A percentile compares a stretch with the other conserved stretches of the same genome.
These are phyloP conservation scores for Lepisosteus osseus DNA, from an alignment of 2,113 vertebrate genomes.

Conservation along the genomic window DNA sequence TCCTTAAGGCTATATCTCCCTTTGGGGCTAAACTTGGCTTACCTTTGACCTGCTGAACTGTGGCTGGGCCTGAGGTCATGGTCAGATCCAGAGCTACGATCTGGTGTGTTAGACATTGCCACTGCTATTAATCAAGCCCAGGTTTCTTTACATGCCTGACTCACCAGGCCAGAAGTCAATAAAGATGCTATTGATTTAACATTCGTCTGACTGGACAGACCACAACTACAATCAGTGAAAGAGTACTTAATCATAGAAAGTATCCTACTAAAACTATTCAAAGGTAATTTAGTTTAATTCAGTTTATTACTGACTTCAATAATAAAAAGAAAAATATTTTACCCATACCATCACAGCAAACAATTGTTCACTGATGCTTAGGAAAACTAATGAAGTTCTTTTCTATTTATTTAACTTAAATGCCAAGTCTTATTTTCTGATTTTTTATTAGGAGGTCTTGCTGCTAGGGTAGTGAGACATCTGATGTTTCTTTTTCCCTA, in stretches of 20 bases:
- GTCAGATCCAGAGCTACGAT: slow-evolving; percentile 30
- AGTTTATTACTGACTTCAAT: slow-evolving; percentile 7
- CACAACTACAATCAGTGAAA: slow-evolving; percentile 2
- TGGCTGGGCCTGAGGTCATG: slow-evolving; percentile 27
- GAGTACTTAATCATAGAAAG: slow-evolving; percentile 36
- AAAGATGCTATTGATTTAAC: slow-evolving; percentile 55
- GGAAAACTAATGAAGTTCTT: not conserved
- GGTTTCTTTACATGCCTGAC: slow-evolving; percentile 31
- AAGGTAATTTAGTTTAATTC: slow-evolving; percentile 2
- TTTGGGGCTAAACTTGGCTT: slow-evolving; percentile 33
- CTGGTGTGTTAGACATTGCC: slow-evolving; percentile 16
- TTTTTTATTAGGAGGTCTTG: slow-evolving; percentile 3
- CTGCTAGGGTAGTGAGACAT: too few relatives aligned
- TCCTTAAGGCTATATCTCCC: slow-evolving; percentile 25
- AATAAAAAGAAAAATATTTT: slow-evolving; percentile 5
- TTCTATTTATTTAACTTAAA: not conserved
- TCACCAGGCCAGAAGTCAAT: slow-evolving; percentile 43
- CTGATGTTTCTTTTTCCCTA: not conserved
- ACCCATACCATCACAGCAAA: slow-evolving; percentile 6
- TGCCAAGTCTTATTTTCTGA: not conserved
- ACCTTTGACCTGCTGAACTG: slow-evolving; percentile 26
- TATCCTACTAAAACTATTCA: slow-evolving; percentile 9
- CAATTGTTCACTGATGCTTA: slow-evolving; percentile 1
- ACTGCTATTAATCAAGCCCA: slow-evolving; percentile 44
- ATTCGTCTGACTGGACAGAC: slow-evolving; percentile 41